A percentile compares a stretch with the other conserved stretches of the same genome.
These are phyloP conservation scores for Falco rusticolus DNA, from an alignment of 2,797 vertebrate species.

Conservation along the genomic window DNA sequence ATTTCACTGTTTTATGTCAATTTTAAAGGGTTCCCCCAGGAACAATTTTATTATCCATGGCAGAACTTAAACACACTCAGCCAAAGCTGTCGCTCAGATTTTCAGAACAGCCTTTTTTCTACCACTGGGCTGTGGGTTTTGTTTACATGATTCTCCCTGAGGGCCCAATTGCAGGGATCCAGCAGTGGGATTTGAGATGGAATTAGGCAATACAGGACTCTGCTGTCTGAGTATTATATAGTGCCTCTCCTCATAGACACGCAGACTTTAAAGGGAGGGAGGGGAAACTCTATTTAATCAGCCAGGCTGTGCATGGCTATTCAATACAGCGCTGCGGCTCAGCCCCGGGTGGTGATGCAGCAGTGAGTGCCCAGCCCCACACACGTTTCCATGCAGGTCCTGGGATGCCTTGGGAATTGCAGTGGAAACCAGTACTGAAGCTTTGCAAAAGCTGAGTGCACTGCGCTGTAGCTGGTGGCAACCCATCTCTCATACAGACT, in stretches of 20 bases:
- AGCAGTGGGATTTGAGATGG: background rate
- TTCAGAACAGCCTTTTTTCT: background rate
- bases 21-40: background rate
- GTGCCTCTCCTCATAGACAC: background rate
- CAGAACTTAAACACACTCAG: background rate
- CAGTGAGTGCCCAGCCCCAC: background rate
- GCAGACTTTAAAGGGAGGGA: background rate
- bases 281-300: background rate
- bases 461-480: background rate
- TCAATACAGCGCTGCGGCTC: fast-evolving
- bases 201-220: background rate
- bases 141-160: background rate
- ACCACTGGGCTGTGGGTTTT: background rate
- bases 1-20: background rate
- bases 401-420: background rate
- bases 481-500: background rate
- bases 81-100: background rate
- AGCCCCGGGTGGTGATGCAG: too few relatives aligned
- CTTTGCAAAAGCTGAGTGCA: background rate
- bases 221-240: background rate
- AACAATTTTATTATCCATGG: background rate
- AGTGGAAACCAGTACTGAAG: background rate
- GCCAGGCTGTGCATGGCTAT: background rate
- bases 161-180: background rate
- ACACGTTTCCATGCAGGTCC: fast-evolving